These are phyloP conservation scores for Diachasmimorpha longicaudata DNA, from an alignment of 1,140 invertebrate genomes.

Conservation along the genomic window DNA sequence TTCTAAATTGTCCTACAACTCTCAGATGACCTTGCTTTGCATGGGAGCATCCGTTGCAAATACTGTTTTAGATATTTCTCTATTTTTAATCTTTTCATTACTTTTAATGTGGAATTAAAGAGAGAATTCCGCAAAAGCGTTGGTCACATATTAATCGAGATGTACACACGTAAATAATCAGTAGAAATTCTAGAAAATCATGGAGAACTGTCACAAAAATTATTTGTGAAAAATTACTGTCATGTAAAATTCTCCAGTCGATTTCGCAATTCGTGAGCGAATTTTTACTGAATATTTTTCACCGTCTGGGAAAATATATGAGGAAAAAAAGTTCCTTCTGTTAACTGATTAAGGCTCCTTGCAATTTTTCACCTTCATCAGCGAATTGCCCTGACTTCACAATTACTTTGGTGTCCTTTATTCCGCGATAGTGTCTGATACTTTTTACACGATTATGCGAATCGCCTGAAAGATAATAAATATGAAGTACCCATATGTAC, in stretches of 20 bases:
- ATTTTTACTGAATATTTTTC: not conserved
- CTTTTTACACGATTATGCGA: not conserved
- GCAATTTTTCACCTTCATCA: not conserved
- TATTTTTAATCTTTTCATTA: not conserved
- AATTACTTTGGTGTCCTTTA: not conserved
- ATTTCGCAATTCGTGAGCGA: too few species aligned
- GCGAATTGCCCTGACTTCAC: not conserved
- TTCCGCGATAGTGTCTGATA: not conserved
- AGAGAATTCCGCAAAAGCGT: too few species aligned
- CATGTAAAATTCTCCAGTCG: too few species aligned
- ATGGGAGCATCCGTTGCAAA: slow-evolving; percentile 2
- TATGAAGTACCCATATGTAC: not conserved
- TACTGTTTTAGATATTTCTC: not conserved
- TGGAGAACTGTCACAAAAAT: too few species aligned
- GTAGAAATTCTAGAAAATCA: too few species aligned
- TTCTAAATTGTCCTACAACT: slow-evolving; percentile 41
- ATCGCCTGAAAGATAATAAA: not conserved
- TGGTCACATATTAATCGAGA: too few species aligned
- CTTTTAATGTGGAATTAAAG: not conserved
- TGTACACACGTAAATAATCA: too few species aligned
- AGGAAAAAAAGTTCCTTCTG: not conserved
- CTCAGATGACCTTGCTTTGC: slow-evolving; percentile 44
- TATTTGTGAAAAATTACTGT: too few species aligned
- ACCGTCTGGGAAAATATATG: not conserved
- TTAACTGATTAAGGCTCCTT: not conserved